phyloP scores from a whole-genome alignment of 2,888 invertebrate species.

The Spisula subtruncata region DNA sequence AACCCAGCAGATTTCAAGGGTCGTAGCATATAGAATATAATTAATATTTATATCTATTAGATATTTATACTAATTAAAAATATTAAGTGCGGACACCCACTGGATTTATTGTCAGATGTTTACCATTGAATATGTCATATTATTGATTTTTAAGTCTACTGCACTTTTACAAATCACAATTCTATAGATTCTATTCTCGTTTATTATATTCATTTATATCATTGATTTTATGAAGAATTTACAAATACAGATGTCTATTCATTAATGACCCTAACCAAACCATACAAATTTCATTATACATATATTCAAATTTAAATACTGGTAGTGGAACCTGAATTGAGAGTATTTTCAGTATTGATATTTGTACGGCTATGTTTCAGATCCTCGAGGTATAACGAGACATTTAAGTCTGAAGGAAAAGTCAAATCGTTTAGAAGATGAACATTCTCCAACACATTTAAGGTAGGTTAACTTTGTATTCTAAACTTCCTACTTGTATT shows the following conservation, averaged over 20 bases:
- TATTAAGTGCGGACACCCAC: too few relatives aligned
- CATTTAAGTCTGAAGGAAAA: constrained; percentile 79
- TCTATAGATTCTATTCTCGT: not conserved
- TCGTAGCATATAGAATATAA: too few relatives aligned
- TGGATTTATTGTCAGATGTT: not conserved
- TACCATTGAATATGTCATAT: not conserved
- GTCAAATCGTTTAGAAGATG: constrained; percentile 72
- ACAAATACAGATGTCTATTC: constrained; percentile 1
- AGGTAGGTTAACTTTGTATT: constrained; percentile 11
- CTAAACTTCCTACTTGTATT: too few relatives aligned
- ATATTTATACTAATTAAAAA: too few relatives aligned
- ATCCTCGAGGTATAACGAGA: constrained; percentile 69
- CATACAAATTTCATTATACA: not conserved
- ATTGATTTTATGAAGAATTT: not conserved
- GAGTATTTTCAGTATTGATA: not conserved
- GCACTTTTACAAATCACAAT: not conserved
- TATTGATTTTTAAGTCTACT: constrained; percentile 7
- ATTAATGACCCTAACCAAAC: not conserved
- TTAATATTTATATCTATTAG: too few relatives aligned
- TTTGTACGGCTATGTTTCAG: constrained; percentile 47
- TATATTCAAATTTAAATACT: not conserved
- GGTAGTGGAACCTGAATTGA: not conserved
- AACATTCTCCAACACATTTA: constrained; percentile 44
- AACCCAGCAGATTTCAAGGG: too few relatives aligned
- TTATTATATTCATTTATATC: not conserved